Evolutionary conservation across 1,140 invertebrate genomes (phyloP).

Genomic region (Macrocentrus cingulum): DNA sequence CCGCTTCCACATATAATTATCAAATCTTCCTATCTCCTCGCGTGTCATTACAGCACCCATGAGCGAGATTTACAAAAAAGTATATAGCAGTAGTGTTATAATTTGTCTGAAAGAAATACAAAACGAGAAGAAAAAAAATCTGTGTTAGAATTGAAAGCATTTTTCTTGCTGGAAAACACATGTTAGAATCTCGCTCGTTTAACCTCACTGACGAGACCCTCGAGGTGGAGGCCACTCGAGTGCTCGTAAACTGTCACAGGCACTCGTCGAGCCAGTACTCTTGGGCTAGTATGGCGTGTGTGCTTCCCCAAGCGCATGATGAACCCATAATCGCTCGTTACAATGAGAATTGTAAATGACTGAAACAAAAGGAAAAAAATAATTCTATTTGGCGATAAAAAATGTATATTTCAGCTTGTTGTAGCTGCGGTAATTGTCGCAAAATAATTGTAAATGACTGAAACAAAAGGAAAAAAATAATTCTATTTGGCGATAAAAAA

Average conservation of each 20-base stretch:
- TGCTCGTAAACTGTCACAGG: constrained; percentile 31
- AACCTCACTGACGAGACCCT: constrained; percentile 11
- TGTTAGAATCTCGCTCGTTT: constrained; percentile 17
- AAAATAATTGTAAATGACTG: too few species aligned
- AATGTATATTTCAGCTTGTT: too few species aligned
- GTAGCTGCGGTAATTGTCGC: too few species aligned
- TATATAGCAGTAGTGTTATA: too few species aligned
- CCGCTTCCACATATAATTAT: too few species aligned
- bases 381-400: neutral
- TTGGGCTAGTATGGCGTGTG: constrained; percentile 1
- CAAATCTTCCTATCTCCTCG: too few species aligned
- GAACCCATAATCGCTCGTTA: neutral
- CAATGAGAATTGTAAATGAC: neutral
- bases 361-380: neutral
- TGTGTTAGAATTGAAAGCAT: neutral
- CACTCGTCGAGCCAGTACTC: constrained; percentile 20
- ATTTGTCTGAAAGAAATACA: neutral
- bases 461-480: neutral
- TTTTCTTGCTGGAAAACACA: constrained; percentile 11
- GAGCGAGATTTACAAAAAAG: too few species aligned
- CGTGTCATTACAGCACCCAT: too few species aligned
- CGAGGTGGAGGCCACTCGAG: constrained; percentile 13
- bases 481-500: neutral
- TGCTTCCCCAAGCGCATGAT: constrained; percentile 18
- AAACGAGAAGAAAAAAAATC: neutral